Conservation (phyloP, 2,113 vertebrate genomes). For the Microtus montanus region DNA sequence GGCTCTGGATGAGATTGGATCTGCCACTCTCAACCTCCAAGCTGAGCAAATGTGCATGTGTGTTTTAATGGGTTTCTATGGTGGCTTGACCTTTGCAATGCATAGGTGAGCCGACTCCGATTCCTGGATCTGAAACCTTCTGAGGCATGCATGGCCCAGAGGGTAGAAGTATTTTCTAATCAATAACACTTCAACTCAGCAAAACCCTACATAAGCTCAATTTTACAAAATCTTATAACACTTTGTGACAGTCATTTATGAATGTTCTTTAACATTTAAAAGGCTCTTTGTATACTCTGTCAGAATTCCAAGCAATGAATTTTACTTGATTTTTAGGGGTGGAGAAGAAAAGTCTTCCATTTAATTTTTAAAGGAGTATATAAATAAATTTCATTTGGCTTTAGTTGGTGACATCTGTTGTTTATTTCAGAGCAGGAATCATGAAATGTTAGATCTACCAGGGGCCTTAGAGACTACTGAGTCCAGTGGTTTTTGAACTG, state of each 20-base stretch:
- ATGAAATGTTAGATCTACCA: constrained; percentile 77
- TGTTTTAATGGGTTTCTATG: constrained; percentile 78
- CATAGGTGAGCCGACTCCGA: constrained; percentile 65
- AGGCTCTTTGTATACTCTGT: constrained; percentile 76
- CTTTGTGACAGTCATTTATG: constrained; percentile 81
- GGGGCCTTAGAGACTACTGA: constrained; percentile 59
- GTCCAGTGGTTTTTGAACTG: constrained; percentile 74
- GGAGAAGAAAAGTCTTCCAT: constrained; percentile 67
- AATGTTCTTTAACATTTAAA: constrained; percentile 81
- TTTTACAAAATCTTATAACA: constrained; percentile 80
- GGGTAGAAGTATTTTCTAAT: constrained; percentile 80
- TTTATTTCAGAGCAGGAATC: constrained; percentile 78
- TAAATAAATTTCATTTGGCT: constrained; percentile 76
- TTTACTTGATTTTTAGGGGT: constrained; percentile 72
- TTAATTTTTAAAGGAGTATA: constrained; percentile 76
- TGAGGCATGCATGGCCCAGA: constrained; percentile 40
- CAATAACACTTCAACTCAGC: constrained; percentile 80
- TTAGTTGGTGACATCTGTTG: constrained; percentile 79
- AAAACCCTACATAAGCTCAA: constrained; percentile 77
- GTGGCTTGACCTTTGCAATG: constrained; percentile 75
- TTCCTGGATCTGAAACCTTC: constrained; percentile 77
- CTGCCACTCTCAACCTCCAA: constrained; percentile 73
- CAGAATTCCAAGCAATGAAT: constrained; percentile 77
- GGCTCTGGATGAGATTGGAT: constrained; percentile 77
- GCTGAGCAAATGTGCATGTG: constrained; percentile 23